Base-by-base conservation (phyloP, 2,797 vertebrate genomes). In the Pangasius djambal region DNA sequence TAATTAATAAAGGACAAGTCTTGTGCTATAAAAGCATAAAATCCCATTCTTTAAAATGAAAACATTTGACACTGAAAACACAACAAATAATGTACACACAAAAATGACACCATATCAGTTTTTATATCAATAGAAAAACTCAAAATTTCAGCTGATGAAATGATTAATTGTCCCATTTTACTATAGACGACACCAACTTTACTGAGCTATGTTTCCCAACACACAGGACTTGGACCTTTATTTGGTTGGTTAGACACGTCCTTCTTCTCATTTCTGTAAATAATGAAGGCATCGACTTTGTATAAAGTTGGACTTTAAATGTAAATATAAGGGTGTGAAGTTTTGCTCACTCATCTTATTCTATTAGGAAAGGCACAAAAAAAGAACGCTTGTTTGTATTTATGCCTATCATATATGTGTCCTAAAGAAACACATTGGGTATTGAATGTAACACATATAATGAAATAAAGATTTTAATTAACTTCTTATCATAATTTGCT, bases 391-490 rank as follows among this genome's bases (percentile, higher is more conserved):
- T 94, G 96, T 97, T 97, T 97, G 95, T 97, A 97, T 97, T 97
- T 96, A 97, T 96, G 95, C 95, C 92, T 93, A 94, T 95, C 96
- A 94, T 92, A 90, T 90, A 92, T 70, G 95, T 96, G 96, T 97
- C 95, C 94, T 94, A 94, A 94, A 95, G 94, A 96, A 96, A 95
- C 94, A 95, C 95, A 95, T 96, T 95, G 96, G 94, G 96, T 96
- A 97, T 91, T 97, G 96, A 97, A 97, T 97, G 97, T 98, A 97
- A 97, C 96, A 97, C 93, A 91, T 93, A 94, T 97, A 97, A 96
- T 96, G 95, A 94, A 92, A 97, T 97, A 97, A 97, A 93, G 97
- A 96, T 97, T 97, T 97, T 96, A 97, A 97, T 96, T 94, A 95
- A 93, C 94, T 97, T 97, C 96, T 97, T 97, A 96, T 91, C 91